Base-by-base conservation (phyloP, 2,888 invertebrate species). In the Ornithoptera priamus region DNA sequence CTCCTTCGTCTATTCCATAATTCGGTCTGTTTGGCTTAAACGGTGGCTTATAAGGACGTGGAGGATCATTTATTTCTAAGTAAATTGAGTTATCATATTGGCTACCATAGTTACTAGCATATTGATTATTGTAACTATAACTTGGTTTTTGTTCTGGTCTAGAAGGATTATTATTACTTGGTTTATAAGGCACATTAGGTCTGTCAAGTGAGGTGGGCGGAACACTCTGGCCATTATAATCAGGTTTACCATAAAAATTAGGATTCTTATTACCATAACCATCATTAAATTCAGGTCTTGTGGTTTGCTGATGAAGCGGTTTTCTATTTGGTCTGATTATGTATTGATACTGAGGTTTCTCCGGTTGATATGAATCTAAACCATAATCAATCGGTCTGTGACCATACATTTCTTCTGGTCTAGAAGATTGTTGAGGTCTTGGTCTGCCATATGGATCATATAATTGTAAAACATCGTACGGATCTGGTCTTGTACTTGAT, bases 31-130 rank as follows among this genome's bases (percentile, higher is more conserved):
- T 77, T 56, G 80, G 79, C 53, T 78, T 81, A 56, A 81, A 84
- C 17, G 86, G 84, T 68, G 78, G 86, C 67, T 77, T 85, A 53
- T 86, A 87, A 7, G 87, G 87, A 68, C 86, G 82, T 1, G 89
- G 89, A 6, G 91, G 92, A 69, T 92, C 92, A 58, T 83, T 76
- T 30, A 92, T 92, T 81, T 90, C 86, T 0, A 91, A 80, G 61
- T 89, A 81, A 56, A 91, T 82, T 0, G 86, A 84, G 74, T 91
- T 88, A 62, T 90, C 85, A 64, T 82, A 78, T 10, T 77, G 71
- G 64, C 82, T 82, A 2, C 86, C 88, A 68, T 88, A 86, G 69
- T 80, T 81, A 63, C 86, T 85, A 0, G 89, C 85, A 68, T 85
- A 89, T 72, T 90, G 88, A 66, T 81, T 83, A 59, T 86, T 82